These are phyloP conservation scores for Dendropsophus ebraccatus DNA, from an alignment of 2,113 vertebrate species.

Conservation along the genomic window DNA sequence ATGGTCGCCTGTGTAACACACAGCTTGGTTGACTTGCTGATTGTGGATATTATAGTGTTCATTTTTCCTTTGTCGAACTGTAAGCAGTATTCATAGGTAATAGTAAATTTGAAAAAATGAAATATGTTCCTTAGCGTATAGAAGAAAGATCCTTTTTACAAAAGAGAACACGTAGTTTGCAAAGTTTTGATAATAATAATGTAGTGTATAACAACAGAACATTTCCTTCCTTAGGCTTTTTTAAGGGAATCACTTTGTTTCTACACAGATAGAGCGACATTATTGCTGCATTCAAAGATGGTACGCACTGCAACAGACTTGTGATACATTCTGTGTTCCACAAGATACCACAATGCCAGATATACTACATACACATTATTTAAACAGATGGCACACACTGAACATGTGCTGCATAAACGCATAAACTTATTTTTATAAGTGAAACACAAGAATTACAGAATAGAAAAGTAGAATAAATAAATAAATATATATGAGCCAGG, in stretches of 20 bases:
- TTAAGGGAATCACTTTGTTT: neutral
- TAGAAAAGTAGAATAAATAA: too few species aligned
- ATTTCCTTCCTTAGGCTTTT: neutral
- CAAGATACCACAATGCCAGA: neutral
- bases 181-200: neutral
- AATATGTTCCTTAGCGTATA: neutral
- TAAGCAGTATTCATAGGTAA: neutral
- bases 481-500: too few species aligned
- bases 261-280: neutral
- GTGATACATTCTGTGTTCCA: neutral
- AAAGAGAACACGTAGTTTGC: neutral
- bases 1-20: neutral
- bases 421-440: slow-evolving; percentile 4
- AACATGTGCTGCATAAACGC: neutral
- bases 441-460: neutral
- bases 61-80: neutral
- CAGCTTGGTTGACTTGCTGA: neutral
- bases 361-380: neutral
- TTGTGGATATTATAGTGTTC: neutral
- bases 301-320: neutral
- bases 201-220: neutral
- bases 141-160: neutral
- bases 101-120: neutral
- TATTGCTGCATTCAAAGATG: neutral
- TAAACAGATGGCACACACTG: slow-evolving; percentile 9